phyloP scores from a whole-genome alignment of 2,113 vertebrate species.

The Stegostoma tigrinum region DNA sequence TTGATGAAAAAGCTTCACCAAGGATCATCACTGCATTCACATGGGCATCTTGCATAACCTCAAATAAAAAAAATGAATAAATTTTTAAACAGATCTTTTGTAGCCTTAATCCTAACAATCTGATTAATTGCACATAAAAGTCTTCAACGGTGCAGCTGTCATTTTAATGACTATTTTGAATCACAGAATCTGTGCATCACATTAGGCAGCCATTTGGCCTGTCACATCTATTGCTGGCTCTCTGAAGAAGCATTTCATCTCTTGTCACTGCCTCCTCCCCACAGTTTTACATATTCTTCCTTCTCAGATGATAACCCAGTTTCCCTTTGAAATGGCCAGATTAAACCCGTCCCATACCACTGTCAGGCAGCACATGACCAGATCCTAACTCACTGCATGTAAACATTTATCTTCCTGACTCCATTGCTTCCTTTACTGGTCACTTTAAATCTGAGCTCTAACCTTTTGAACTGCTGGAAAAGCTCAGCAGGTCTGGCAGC shows the following conservation, averaged over 20 bases:
- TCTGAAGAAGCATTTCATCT: neutral
- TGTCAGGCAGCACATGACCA: no score
- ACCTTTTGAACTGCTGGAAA: no score
- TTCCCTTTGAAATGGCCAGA: neutral
- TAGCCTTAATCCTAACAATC: neutral
- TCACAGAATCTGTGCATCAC: neutral
- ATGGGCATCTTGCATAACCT: slow-evolving; percentile 89
- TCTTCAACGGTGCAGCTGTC: neutral
- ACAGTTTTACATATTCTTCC: neutral
- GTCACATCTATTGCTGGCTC: neutral
- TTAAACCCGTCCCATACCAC: neutral
- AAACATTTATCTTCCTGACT: no score
- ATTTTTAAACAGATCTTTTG: neutral
- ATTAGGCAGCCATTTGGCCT: neutral
- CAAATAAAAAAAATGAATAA: slow-evolving; percentile 32
- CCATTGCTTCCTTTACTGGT: no score
- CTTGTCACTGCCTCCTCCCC: no score
- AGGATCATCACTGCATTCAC: slow-evolving; percentile 93
- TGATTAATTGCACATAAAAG: neutral
- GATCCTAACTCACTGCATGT: no score
- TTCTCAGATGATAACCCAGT: neutral
- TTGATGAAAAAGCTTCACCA: slow-evolving; percentile 83
- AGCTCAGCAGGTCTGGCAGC: no score
- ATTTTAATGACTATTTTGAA: no score
- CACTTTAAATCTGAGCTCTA: no score